Base-by-base conservation (phyloP, 2,888 invertebrate species). In the Parapristionchus giblindavisi region DNA sequence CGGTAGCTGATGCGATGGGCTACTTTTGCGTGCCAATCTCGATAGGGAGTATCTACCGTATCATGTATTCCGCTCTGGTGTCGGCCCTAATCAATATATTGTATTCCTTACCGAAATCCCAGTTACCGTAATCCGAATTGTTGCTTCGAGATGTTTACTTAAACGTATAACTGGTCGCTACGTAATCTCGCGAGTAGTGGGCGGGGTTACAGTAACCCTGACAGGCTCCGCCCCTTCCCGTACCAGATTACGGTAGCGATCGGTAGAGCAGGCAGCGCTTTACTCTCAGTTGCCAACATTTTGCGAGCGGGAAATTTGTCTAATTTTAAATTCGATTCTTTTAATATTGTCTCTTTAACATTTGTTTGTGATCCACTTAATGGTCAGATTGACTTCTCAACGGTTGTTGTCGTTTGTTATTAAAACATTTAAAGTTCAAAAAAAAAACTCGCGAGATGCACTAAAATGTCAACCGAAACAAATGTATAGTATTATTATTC, bases 1-100 rank as follows among this genome's bases (percentile, higher is more conserved):
- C 82, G 1, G 80, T 83, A 3, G 80, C 82, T 24, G 79, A 79
- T 11, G 81, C 80, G 40, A 78, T 80, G 65, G 77, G 77, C 4
- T 80, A 75, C n/a, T 81, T 76, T 54, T 81, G 80, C 24, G 79
- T 78, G 11, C 81, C 81, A 32, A 82, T 75, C 75, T 83, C 83
- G 6, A 83, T 77, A 2, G 83, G 83, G 17, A 83, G 75, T 73
- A n/a, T n/a, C 8, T 43, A 14, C 43, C 8, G 38, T 27, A 40
- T 63, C 40, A 5, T 24, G 29, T 11, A 36, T 38, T 40, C 40
- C 11, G n/a, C 27, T 63, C 63, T 63, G 63, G 63, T 63, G 63
- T n/a, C n/a, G n/a, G n/a, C n/a, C n/a, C n/a, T n/a, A n/a, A 63
- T 63, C 27, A 11, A 43, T 43, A 43, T 43, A 8, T 43, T n/a